phyloP scores from a whole-genome alignment of 2,113 vertebrate species.

The Cairina moschata region DNA sequence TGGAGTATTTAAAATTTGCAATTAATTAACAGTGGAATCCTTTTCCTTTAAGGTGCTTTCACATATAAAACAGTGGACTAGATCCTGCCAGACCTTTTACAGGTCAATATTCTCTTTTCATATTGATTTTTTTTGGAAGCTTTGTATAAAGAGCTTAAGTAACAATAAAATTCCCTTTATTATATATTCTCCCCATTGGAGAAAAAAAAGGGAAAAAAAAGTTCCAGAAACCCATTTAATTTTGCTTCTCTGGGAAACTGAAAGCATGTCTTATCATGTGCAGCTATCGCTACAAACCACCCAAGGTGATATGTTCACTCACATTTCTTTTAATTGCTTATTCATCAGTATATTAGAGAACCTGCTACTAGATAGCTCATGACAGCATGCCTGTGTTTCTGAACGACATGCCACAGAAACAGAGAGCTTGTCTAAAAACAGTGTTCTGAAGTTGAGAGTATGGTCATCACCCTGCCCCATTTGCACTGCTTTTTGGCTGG shows the following conservation, averaged over 20 bases:
- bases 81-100: background rate
- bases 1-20: background rate
- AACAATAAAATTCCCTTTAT: background rate
- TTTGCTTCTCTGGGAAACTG: background rate
- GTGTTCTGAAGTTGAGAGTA: accelerated
- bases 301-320: constrained; percentile 7
- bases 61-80: background rate
- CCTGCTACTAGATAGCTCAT: background rate
- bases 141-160: background rate
- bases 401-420: background rate
- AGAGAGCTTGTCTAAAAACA: background rate
- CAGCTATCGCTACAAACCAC: background rate
- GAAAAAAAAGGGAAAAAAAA: background rate
- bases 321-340: constrained; percentile 10
- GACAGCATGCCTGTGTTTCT: background rate
- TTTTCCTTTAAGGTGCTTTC: background rate
- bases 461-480: background rate
- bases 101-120: background rate
- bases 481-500: background rate
- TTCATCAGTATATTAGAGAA: background rate
- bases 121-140: background rate
- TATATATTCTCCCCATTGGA: background rate
- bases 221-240: background rate
- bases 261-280: accelerated
- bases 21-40: background rate